phyloP scores from a whole-genome alignment of 1,140 invertebrate genomes.

The Eufriesea mexicana region DNA sequence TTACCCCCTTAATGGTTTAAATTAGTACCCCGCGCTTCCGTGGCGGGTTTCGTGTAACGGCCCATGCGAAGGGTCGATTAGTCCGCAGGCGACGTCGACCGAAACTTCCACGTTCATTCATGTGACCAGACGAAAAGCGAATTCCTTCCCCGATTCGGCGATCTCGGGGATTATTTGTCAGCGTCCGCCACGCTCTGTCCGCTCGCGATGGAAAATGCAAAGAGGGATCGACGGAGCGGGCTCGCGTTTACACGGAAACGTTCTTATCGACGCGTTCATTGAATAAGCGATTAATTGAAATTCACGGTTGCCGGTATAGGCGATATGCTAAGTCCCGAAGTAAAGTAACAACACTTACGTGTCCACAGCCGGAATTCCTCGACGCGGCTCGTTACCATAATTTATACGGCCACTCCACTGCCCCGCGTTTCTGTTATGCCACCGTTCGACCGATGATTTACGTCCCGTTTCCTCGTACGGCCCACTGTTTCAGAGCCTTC shows the following conservation, averaged over 20 bases:
- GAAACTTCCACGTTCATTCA: background rate
- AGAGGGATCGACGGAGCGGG: background rate
- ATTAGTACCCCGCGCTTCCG: background rate
- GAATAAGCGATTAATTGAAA: constrained; percentile 8
- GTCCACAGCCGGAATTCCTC: constrained; percentile 10
- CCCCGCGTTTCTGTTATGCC: constrained; percentile 35
- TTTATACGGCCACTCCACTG: constrained; percentile 12
- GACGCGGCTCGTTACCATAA: constrained; percentile 19
- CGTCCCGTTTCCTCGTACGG: background rate
- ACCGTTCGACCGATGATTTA: constrained; percentile 21
- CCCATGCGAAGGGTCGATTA: background rate
- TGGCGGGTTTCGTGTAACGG: background rate
- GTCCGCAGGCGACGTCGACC: background rate
- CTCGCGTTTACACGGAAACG: background rate
- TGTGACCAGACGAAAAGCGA: background rate
- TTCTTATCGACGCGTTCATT: background rate
- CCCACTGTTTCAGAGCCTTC: background rate
- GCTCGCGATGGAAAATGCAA: background rate
- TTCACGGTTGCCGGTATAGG: background rate
- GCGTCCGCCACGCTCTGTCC: background rate
- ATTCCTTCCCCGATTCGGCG: background rate
- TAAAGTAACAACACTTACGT: constrained; percentile 26
- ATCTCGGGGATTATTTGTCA: background rate
- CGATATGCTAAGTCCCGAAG: constrained; percentile 11
- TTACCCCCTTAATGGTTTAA: background rate